These are phyloP conservation scores for Drosophila chauvacae DNA, from an alignment of 1,140 invertebrate genomes.

Conservation along the genomic window DNA sequence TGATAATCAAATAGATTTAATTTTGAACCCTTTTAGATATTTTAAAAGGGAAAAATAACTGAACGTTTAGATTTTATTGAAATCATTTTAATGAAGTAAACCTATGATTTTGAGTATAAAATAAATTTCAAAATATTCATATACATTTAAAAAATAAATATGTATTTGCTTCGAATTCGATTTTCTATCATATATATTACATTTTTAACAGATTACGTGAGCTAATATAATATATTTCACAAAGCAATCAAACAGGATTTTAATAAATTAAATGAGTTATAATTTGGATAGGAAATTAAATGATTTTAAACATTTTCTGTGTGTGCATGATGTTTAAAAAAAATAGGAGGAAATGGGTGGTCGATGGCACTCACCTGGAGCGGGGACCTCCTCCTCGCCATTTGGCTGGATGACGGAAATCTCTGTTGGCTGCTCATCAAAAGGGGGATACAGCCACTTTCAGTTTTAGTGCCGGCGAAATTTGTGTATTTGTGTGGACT, in stretches of 20 bases:
- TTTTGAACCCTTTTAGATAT: background rate
- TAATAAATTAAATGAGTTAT: background rate
- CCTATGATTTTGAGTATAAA: background rate
- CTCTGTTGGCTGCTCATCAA: slow-evolving; percentile 37
- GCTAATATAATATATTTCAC: background rate
- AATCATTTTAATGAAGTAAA: background rate
- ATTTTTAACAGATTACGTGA: background rate
- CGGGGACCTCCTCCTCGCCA: slow-evolving; percentile 19
- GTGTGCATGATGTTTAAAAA: background rate
- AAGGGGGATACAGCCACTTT: slow-evolving; percentile 37
- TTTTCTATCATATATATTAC: background rate
- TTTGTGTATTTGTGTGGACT: slow-evolving; percentile 25
- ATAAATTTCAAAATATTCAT: no score
- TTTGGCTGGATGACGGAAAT: slow-evolving; percentile 42
- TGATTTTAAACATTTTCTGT: background rate
- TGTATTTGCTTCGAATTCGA: background rate
- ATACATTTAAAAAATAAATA: no score
- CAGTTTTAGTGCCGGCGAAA: slow-evolving; percentile 45
- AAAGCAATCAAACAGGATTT: background rate
- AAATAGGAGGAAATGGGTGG: slow-evolving; percentile 1
- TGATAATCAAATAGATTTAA: no score
- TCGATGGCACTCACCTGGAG: slow-evolving; percentile 55
- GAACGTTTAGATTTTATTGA: background rate
- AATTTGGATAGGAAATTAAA: background rate
- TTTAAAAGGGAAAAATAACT: background rate